A percentile compares a stretch with the other conserved stretches of the same genome.
These are phyloP conservation scores for Brenthis daphne DNA, from an alignment of 2,888 invertebrate genomes.

Conservation along the genomic window DNA sequence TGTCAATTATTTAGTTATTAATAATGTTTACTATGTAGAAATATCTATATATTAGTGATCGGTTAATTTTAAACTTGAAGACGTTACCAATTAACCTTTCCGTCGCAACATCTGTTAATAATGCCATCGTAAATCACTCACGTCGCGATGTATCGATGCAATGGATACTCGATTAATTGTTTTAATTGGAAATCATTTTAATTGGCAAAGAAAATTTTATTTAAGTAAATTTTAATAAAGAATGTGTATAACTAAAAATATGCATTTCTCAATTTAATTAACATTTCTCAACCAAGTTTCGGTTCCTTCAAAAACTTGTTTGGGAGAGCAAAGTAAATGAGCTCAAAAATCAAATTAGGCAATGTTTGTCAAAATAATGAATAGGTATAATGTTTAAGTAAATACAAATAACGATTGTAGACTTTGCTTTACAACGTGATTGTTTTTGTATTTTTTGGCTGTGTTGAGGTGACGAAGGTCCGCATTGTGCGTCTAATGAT, in stretches of 20 bases:
- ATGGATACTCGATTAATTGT: constrained; percentile 56
- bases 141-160: constrained; percentile 43
- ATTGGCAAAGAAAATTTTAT: constrained; percentile 9
- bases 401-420: constrained; percentile 4
- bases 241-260: background rate
- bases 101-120: constrained; percentile 60
- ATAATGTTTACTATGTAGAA: constrained; percentile 10
- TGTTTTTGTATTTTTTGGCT: constrained; percentile 19
- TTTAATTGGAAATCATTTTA: constrained; percentile 27
- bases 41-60: constrained; percentile 24
- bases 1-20: constrained; percentile 10
- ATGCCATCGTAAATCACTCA: constrained; percentile 64
- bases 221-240: background rate
- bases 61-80: constrained; percentile 43
- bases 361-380: background rate
- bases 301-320: too few relatives aligned
- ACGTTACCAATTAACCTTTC: constrained; percentile 71
- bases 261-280: background rate
- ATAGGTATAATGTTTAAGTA: background rate
- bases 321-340: too few relatives aligned
- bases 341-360: too few relatives aligned
- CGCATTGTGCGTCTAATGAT: constrained; percentile 26
- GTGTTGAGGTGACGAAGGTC: constrained; percentile 15
- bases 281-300: background rate
- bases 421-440: constrained; percentile 4